phyloP scores from a whole-genome alignment of 2,113 vertebrate species.

The Edolisoma coerulescens region DNA sequence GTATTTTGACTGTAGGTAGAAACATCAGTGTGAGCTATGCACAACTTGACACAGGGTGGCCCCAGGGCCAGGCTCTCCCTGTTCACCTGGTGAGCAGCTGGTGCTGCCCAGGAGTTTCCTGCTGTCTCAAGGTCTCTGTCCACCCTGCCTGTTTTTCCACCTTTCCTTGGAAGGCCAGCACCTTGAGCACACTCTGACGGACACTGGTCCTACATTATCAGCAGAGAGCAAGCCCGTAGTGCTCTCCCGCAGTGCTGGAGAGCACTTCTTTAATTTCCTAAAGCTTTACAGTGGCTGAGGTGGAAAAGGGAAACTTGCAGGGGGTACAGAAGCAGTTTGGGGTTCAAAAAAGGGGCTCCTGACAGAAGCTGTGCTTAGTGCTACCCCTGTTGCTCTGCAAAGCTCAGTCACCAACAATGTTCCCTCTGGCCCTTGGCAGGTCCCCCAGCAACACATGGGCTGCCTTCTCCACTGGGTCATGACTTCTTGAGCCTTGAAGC shows the following conservation, averaged over 20 bases:
- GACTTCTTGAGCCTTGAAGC: neutral
- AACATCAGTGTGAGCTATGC: neutral
- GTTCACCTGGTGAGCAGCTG: neutral
- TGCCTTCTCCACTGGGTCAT: neutral
- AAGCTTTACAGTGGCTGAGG: neutral
- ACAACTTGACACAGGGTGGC: neutral
- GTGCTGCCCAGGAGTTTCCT: neutral
- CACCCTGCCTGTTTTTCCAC: neutral
- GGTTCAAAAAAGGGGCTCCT: neutral
- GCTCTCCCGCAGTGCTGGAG: neutral
- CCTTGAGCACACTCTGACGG: neutral
- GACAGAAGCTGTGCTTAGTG: fast-evolving
- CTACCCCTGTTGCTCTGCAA: neutral
- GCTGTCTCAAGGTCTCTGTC: neutral
- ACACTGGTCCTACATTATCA: neutral
- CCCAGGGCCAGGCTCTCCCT: neutral
- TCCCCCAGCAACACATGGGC: fast-evolving
- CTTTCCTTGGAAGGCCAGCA: neutral
- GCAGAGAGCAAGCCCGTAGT: neutral
- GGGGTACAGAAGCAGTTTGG: neutral
- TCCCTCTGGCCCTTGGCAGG: neutral
- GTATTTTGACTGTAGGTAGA: neutral
- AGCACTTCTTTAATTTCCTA: neutral
- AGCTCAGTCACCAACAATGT: neutral
- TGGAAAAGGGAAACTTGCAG: neutral